These are phyloP conservation scores for Rhagonycha fulva DNA, from an alignment of 2,888 invertebrate species.

Conservation along the genomic window DNA sequence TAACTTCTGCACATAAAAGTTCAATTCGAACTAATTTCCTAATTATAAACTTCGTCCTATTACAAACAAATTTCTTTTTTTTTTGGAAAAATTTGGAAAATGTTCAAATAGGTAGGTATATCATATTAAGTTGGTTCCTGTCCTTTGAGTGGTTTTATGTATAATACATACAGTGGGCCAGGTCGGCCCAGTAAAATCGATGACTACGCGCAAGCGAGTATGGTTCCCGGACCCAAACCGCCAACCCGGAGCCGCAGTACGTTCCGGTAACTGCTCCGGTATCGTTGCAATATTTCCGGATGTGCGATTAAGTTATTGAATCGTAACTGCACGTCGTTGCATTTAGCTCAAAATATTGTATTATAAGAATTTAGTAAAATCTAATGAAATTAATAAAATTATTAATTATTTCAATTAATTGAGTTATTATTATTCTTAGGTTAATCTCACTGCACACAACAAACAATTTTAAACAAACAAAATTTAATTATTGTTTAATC, in stretches of 20 bases:
- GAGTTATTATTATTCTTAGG: not conserved
- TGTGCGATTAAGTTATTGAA: slow-evolving; percentile 18
- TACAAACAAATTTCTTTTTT: not conserved
- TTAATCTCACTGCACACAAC: not conserved
- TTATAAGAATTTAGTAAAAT: not conserved
- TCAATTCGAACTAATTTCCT: not conserved
- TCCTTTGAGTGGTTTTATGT: slow-evolving; percentile 47
- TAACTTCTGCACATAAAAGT: not conserved
- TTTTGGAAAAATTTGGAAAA: not conserved
- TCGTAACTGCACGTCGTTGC: slow-evolving; percentile 20
- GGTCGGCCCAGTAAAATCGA: slow-evolving; percentile 52
- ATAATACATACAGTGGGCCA: slow-evolving; percentile 52
- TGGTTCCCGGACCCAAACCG: slow-evolving; percentile 40
- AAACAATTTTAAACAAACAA: not conserved
- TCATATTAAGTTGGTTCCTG: slow-evolving; percentile 22
- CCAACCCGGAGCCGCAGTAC: slow-evolving; percentile 50
- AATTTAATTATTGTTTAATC: not conserved
- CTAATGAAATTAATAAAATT: not conserved
- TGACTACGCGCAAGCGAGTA: slow-evolving; percentile 48
- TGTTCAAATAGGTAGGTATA: slow-evolving; percentile 5
- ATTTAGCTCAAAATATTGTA: not conserved
- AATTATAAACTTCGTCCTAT: too few relatives aligned
- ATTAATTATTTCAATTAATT: not conserved
- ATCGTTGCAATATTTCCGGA: slow-evolving; percentile 23
- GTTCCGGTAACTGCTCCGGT: slow-evolving; percentile 37